Conservation (phyloP, 1,140 invertebrate genomes). For the Hormaphis cornu region DNA sequence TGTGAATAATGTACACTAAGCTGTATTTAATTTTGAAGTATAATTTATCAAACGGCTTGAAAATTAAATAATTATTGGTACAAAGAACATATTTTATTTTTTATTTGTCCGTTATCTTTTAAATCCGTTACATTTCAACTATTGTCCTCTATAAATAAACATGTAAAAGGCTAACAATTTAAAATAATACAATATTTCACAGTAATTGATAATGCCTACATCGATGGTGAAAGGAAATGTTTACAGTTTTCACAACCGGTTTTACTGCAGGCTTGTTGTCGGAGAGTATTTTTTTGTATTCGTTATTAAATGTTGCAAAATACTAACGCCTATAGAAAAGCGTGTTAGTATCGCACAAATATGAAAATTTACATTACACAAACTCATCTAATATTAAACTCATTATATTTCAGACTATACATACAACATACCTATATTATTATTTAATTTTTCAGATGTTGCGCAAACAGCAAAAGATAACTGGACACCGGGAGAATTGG, state of each 20-base stretch:
- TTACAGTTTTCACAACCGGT: slow-evolving; percentile 19
- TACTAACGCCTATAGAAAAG: not conserved
- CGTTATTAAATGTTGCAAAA: not conserved
- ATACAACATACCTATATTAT: not conserved
- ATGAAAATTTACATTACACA: not conserved
- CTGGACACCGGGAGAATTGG: slow-evolving; percentile 70
- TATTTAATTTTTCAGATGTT: slow-evolving; percentile 15
- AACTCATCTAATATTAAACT: too few species aligned
- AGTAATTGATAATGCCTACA: not conserved
- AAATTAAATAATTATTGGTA: too few species aligned
- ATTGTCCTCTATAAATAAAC: too few species aligned
- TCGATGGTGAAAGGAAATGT: not conserved
- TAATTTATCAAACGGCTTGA: too few species aligned
- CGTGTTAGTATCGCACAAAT: not conserved
- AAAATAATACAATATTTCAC: not conserved
- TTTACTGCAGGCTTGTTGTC: not conserved
- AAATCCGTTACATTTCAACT: too few species aligned
- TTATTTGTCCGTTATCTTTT: too few species aligned
- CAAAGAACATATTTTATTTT: too few species aligned
- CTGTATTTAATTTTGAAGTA: too few species aligned
- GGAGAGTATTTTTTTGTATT: slow-evolving; percentile 8
- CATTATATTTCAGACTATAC: too few species aligned
- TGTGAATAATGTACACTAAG: too few species aligned
- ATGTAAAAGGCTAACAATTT: too few species aligned
- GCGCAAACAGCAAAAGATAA: slow-evolving; percentile 23